phyloP scores from a whole-genome alignment of 2,888 invertebrate species.

The Ophion obscuratus region DNA sequence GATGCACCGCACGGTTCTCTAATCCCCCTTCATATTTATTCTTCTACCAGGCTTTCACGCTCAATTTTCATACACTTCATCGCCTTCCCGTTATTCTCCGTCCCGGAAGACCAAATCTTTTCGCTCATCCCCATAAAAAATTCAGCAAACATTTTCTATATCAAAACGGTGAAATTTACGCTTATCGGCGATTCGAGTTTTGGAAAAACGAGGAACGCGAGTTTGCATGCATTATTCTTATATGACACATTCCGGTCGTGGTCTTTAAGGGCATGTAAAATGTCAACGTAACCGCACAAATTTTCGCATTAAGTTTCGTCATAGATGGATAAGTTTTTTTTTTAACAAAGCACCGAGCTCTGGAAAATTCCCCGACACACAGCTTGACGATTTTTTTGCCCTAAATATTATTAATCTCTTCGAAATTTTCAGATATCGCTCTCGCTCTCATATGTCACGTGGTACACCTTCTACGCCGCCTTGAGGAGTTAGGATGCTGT shows the following conservation, averaged over 20 bases:
- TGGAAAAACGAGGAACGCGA: background rate
- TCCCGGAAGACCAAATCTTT: background rate
- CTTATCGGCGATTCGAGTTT: conserved; percentile 41
- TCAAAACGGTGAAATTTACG: conserved; percentile 14
- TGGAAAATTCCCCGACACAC: too few relatives aligned
- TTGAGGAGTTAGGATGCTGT: too few relatives aligned
- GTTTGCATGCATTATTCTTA: conserved; percentile 31
- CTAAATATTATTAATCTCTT: too few relatives aligned
- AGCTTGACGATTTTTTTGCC: too few relatives aligned
- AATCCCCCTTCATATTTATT: conserved; percentile 62
- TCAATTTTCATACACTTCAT: conserved; percentile 52
- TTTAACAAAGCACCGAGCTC: too few relatives aligned
- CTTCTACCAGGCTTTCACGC: conserved; percentile 49
- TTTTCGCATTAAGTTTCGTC: background rate
- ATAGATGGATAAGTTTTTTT: background rate
- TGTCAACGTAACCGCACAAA: background rate
- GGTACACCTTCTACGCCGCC: too few relatives aligned
- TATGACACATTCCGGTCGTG: background rate
- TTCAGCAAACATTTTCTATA: conserved; percentile 34
- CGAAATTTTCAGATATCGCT: too few relatives aligned
- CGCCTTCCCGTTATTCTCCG: background rate
- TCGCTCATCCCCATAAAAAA: background rate
- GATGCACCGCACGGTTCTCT: conserved; percentile 46
- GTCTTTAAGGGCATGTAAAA: background rate
- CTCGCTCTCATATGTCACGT: too few relatives aligned